A percentile compares a stretch with the other conserved stretches of the same genome.
Conservation (phyloP, 2,797 vertebrate genomes). For the Gadopsis bispinosus region DNA sequence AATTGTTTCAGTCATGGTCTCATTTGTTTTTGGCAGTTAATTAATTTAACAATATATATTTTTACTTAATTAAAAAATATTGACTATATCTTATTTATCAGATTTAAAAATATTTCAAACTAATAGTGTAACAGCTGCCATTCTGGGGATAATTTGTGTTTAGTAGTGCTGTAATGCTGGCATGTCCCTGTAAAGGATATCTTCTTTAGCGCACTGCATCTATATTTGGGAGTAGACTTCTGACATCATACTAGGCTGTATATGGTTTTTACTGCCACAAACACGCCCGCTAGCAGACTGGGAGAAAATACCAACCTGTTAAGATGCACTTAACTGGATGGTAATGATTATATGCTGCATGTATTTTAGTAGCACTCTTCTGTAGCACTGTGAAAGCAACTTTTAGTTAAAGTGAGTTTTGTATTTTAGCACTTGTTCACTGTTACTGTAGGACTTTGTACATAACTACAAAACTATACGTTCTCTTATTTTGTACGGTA, state of each 20-base stretch:
- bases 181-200: constrained; percentile 32
- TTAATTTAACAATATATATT: not conserved
- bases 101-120: not conserved
- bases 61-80: not conserved
- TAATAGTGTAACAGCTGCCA: not conserved
- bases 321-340: not conserved
- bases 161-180: not conserved
- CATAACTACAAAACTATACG: not conserved
- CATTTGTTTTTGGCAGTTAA: not conserved
- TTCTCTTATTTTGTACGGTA: not conserved
- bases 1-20: not conserved
- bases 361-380: not conserved
- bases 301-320: not conserved
- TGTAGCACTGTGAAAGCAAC: not conserved
- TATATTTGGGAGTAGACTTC: constrained; percentile 37
- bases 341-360: not conserved
- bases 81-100: not conserved
- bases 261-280: constrained; percentile 22
- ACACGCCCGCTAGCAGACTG: constrained; percentile 18
- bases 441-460: constrained; percentile 11
- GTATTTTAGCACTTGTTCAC: not conserved
- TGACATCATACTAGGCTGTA: constrained; percentile 33
- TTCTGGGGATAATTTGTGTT: constrained; percentile 13
- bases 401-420: not conserved
- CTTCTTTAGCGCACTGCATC: constrained; percentile 10